These are phyloP conservation scores for Drosophila quadrilineata DNA, from an alignment of 1,140 invertebrate species.

Conservation along the genomic window DNA sequence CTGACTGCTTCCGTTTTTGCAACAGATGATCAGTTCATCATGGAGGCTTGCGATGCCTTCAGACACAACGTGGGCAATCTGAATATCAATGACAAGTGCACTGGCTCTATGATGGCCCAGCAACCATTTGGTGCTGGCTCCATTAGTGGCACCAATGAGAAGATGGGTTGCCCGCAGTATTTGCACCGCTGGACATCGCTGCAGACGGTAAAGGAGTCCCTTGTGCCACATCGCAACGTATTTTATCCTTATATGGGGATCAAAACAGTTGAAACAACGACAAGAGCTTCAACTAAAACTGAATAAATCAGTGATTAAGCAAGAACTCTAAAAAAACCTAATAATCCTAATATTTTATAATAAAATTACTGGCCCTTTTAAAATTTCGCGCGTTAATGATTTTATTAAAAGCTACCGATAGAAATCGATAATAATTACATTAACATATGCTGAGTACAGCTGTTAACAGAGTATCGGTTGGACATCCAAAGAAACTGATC, in stretches of 20 bases:
- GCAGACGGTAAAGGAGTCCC: constrained; percentile 96
- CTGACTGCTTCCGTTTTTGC: constrained; percentile 97
- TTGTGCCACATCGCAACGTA: constrained; percentile 89
- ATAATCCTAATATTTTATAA: too few species aligned
- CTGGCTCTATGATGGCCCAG: constrained; percentile 98
- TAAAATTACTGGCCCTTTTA: too few species aligned
- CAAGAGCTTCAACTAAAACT: too few species aligned
- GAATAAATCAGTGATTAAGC: too few species aligned
- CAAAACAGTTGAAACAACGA: too few species aligned
- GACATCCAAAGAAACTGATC: too few species aligned
- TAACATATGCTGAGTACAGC: too few species aligned
- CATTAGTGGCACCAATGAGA: constrained; percentile 98
- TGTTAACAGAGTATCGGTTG: too few species aligned
- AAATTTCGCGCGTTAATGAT: too few species aligned
- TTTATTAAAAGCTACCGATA: too few species aligned
- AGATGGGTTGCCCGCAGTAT: constrained; percentile 98
- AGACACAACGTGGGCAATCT: constrained; percentile 97
- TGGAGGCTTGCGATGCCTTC: constrained; percentile 88
- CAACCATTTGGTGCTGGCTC: constrained; percentile 98
- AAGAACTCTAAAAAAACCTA: too few species aligned
- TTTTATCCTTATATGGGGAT: constrained; percentile 94
- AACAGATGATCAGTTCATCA: constrained; percentile 90
- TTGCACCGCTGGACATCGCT: constrained; percentile 95
- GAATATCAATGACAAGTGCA: constrained; percentile 99
- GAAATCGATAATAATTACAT: too few species aligned